Percentiles rank a stretch among this genome's conserved stretches.
Conservation (phyloP, 2,113 vertebrate genomes). For the Sminthopsis crassicaudata region DNA sequence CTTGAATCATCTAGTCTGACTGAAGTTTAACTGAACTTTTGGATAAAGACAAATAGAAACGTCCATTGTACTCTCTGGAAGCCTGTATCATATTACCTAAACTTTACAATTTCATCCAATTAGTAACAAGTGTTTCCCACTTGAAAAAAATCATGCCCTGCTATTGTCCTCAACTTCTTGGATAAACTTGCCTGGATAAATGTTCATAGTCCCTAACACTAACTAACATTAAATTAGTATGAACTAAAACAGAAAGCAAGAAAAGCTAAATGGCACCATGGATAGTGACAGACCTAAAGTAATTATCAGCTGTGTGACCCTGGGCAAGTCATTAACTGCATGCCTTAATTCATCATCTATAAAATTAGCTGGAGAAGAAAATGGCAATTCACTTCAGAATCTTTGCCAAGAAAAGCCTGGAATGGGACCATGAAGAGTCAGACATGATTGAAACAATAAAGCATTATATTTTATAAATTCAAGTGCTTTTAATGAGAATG, state of each 20-base stretch:
- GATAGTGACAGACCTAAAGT: not conserved
- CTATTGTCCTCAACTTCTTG: not conserved
- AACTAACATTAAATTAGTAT: not conserved
- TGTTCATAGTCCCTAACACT: not conserved
- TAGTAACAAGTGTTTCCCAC: not conserved
- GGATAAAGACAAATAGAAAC: conserved; percentile 2
- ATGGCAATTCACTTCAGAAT: not conserved
- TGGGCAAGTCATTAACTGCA: too few relatives aligned
- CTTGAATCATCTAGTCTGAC: not conserved
- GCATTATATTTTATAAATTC: not conserved
- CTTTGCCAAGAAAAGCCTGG: not conserved
- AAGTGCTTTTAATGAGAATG: not conserved
- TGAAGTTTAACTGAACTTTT: conserved; percentile 11
- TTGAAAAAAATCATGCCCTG: not conserved
- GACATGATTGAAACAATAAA: not conserved
- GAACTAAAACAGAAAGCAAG: not conserved
- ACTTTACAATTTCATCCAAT: conserved; percentile 24
- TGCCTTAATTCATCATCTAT: not conserved
- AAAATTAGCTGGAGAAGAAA: not conserved
- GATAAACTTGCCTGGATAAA: too few relatives aligned
- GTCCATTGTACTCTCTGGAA: not conserved
- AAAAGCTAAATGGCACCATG: not conserved
- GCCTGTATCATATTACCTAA: not conserved
- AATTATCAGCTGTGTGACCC: too few relatives aligned
- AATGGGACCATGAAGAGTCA: not conserved